phyloP scores from a whole-genome alignment of 1,140 invertebrate genomes.

The Lasioglossum baleicum region DNA sequence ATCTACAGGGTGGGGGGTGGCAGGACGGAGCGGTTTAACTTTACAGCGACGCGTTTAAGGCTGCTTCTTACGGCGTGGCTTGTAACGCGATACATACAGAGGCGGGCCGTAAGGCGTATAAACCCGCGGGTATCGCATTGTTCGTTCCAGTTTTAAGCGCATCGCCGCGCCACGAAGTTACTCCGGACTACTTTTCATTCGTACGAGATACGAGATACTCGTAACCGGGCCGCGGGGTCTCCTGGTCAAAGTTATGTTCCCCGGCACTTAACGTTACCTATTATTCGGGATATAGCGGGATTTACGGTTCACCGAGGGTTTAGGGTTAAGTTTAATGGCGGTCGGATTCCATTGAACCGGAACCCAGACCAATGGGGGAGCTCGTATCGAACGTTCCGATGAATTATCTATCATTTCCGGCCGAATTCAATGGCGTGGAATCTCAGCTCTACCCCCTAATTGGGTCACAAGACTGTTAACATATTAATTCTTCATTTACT shows the following conservation, averaged over 20 bases:
- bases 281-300: background rate
- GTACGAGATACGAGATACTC: background rate
- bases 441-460: too few relatives aligned
- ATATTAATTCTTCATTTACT: too few relatives aligned
- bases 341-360: too few relatives aligned
- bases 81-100: slow-evolving; percentile 2
- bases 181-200: background rate
- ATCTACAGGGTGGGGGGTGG: background rate
- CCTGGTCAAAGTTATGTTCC: background rate
- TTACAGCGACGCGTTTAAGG: slow-evolving; percentile 12
- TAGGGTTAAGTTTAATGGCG: background rate
- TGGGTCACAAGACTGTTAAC: too few relatives aligned
- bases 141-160: background rate
- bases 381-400: too few relatives aligned
- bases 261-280: background rate
- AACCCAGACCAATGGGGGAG: too few relatives aligned
- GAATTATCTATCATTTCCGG: too few relatives aligned
- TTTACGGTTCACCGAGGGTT: background rate
- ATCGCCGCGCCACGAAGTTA: background rate
- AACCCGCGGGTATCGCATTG: slow-evolving; percentile 10
- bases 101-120: too few relatives aligned
- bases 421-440: too few relatives aligned
- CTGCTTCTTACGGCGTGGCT: background rate
- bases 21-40: slow-evolving; percentile 12
- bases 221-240: background rate